Conservation (phyloP, 2,113 vertebrate species). For the Tympanuchus pallidicinctus region DNA sequence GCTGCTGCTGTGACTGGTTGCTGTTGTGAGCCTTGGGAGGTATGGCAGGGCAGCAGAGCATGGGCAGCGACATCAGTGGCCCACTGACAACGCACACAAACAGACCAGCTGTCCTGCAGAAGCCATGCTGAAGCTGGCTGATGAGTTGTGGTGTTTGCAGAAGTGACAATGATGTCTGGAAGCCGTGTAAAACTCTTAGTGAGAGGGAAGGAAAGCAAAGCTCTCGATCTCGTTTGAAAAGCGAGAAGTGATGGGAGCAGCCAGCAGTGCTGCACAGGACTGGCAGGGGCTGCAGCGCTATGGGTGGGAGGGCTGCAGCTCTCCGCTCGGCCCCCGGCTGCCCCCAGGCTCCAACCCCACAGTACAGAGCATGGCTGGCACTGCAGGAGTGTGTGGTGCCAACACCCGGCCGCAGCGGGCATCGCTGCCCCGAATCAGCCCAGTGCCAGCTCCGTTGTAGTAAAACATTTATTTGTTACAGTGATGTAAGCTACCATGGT, state of each 20-base stretch:
- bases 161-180: background rate
- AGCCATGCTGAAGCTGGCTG: background rate
- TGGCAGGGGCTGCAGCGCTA: background rate
- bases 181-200: background rate
- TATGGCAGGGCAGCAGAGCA: fast-evolving
- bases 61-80: background rate
- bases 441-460: constrained; percentile 57
- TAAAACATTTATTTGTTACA: constrained; percentile 84
- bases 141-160: background rate
- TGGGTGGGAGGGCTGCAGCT: fast-evolving
- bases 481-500: constrained; percentile 78
- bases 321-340: fast-evolving
- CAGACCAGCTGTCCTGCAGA: background rate
- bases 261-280: fast-evolving
- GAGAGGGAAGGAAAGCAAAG: background rate
- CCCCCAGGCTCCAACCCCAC: fast-evolving
- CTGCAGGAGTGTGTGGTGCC: fast-evolving
- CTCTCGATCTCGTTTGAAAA: background rate
- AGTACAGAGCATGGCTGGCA: fast-evolving
- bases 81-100: fast-evolving
- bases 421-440: constrained; percentile 36
- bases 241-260: fast-evolving
- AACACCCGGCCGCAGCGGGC: fast-evolving
- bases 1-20: background rate
- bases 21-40: background rate